Evolutionary conservation across 2,113 vertebrate genomes (phyloP), one percentile per base, ranked within the genome.

Genomic region (Tragelaphus buxtoni): DNA sequence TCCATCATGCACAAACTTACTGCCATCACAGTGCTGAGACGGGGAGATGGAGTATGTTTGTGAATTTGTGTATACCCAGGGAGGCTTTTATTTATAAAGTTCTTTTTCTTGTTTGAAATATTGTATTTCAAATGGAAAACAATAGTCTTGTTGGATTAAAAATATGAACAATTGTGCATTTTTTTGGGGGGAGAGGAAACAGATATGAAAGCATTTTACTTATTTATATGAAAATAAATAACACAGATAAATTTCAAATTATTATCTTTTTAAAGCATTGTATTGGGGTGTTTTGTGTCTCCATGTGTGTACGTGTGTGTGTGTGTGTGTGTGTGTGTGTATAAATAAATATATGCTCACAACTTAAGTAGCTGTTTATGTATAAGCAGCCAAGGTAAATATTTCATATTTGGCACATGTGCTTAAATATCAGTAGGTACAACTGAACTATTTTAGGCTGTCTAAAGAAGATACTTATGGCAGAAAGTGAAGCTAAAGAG

Each of bases 1-100:
- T 97, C 97, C 95, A 95, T 98, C 98, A 98, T 88, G 83, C 49
- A 35, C 1, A 1, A 8, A 8, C 58, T 85, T 96, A 8, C 95
- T 94, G 89, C 74, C 94, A 45, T 95, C 4, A 0, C 35, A 17
- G 87, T 1, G 14, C 90, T 65, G 1, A 95, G 53, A 28, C 18
- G 12, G 32, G 14, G 0, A 95, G 56, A 26, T 24, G 12, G 35
- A 14, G 0, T 45, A 49, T 17, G 76, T 53, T 84, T 96, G 88
- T 90, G 45, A 69, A 39, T 92, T 72, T 69, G 49, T 39, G 8
- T 0, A 1, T n/a, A 61, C n/a, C 65, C 65, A 53, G 7, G 20
- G 47, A 47, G 6, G 4, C 4, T 83, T 60, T 89, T 82, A 22
- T 89, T 82, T 88, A 81, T 3, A 42, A 24, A 85, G 55, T 9